Evolutionary conservation across 2,113 vertebrate genomes (phyloP).

Genomic region (Alethe diademata): DNA sequence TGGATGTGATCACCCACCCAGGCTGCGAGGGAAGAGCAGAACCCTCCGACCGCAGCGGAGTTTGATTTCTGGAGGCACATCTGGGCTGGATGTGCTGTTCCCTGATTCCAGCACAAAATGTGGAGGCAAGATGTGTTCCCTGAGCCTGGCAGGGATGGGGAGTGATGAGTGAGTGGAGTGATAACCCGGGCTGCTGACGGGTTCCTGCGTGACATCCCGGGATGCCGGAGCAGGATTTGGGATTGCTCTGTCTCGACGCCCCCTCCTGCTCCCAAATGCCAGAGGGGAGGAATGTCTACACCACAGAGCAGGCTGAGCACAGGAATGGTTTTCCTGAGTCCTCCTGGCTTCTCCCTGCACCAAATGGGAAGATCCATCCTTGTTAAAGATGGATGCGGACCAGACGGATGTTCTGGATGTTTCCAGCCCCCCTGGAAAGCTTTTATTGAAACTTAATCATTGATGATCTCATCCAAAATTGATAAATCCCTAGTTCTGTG

Average conservation of each 20-base stretch:
- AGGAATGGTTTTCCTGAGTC: background rate
- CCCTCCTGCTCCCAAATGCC: background rate
- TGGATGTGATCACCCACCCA: background rate
- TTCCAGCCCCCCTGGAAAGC: background rate
- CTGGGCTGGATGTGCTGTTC: background rate
- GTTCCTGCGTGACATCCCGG: background rate
- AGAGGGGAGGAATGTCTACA: conserved; percentile 15
- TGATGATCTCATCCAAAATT: too few relatives aligned
- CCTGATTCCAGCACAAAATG: background rate
- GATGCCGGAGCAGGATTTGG: fast-evolving
- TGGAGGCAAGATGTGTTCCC: background rate
- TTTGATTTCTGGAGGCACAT: background rate
- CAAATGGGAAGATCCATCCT: background rate
- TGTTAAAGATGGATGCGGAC: background rate
- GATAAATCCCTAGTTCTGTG: fast-evolving
- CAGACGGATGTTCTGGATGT: background rate
- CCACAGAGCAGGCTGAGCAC: background rate
- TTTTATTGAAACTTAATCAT: background rate
- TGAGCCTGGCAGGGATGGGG: fast-evolving
- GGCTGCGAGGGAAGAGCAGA: background rate
- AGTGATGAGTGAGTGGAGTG: background rate
- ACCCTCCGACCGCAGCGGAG: background rate
- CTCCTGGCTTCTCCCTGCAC: background rate
- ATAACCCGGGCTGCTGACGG: background rate
- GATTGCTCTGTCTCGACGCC: background rate